A percentile compares a stretch with the other conserved stretches of the same genome.
phyloP scores from a whole-genome alignment of 2,888 invertebrate genomes.

The Choristoneura rosaceana region DNA sequence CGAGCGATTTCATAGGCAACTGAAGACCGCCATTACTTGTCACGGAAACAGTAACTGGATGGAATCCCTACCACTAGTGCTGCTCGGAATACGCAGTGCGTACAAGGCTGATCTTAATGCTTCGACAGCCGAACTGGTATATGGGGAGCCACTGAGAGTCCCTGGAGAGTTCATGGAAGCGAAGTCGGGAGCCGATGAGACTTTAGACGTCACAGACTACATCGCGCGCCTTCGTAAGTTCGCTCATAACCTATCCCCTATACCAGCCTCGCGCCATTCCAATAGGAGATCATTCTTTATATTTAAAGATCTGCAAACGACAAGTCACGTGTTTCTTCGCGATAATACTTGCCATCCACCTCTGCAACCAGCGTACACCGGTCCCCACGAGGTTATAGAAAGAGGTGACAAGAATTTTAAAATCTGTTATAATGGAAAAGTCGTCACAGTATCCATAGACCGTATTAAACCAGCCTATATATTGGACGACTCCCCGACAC shows the following conservation, averaged over 20 bases:
- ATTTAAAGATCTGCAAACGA: not conserved
- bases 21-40: constrained; percentile 56
- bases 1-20: constrained; percentile 54
- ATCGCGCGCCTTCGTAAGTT: not conserved
- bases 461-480: constrained; percentile 7
- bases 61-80: not conserved
- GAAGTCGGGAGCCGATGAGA: not conserved
- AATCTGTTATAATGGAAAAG: not conserved
- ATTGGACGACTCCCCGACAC: too few species aligned
- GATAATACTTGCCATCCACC: not conserved
- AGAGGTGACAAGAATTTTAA: not conserved
- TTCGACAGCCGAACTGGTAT: not conserved
- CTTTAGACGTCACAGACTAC: not conserved
- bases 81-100: not conserved
- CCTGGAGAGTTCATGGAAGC: not conserved
- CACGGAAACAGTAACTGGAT: constrained; percentile 6
- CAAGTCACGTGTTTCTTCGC: constrained; percentile 8
- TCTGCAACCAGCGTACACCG: constrained; percentile 21
- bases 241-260: not conserved
- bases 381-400: constrained; percentile 22
- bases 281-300: not conserved
- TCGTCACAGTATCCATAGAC: not conserved
- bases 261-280: not conserved
- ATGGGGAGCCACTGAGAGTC: not conserved
- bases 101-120: not conserved